Conservation (phyloP, 2,888 invertebrate genomes). For the Heliconius hortense region DNA sequence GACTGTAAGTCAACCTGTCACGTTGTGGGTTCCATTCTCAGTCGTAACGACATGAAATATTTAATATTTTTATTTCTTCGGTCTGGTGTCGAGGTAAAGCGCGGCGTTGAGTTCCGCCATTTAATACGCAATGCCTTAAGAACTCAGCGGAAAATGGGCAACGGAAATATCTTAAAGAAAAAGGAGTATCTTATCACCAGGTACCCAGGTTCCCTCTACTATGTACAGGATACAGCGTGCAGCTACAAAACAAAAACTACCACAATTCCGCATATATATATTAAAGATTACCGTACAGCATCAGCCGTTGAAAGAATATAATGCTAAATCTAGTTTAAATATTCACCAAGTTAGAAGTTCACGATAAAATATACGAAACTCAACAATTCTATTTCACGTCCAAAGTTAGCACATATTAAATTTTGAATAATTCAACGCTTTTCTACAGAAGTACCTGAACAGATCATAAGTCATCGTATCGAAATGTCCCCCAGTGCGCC, state of each 20-base stretch:
- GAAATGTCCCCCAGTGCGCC: slow-evolving; percentile 32
- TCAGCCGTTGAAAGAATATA: slow-evolving; percentile 3
- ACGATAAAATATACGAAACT: slow-evolving; percentile 30
- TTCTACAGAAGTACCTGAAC: slow-evolving; percentile 32
- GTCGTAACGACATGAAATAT: too few relatives aligned
- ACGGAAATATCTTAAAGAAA: neutral
- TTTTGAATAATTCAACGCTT: slow-evolving; percentile 38
- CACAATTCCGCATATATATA: neutral
- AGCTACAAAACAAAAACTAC: neutral
- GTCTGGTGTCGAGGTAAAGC: too few relatives aligned
- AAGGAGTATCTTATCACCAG: neutral
- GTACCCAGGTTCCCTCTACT: neutral
- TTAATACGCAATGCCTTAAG: too few relatives aligned
- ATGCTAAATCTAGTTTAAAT: slow-evolving; percentile 22
- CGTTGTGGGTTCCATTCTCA: too few relatives aligned
- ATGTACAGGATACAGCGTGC: neutral
- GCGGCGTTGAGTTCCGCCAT: too few relatives aligned
- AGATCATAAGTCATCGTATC: slow-evolving; percentile 37
- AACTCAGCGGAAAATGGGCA: neutral
- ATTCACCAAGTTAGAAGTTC: slow-evolving; percentile 24
- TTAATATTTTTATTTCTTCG: too few relatives aligned
- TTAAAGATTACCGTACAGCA: neutral
- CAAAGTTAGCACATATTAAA: slow-evolving; percentile 37
- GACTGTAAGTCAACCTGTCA: too few relatives aligned
- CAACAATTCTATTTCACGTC: slow-evolving; percentile 27